Base-by-base conservation (phyloP, 2,888 invertebrate species). In the Athalia cordata region DNA sequence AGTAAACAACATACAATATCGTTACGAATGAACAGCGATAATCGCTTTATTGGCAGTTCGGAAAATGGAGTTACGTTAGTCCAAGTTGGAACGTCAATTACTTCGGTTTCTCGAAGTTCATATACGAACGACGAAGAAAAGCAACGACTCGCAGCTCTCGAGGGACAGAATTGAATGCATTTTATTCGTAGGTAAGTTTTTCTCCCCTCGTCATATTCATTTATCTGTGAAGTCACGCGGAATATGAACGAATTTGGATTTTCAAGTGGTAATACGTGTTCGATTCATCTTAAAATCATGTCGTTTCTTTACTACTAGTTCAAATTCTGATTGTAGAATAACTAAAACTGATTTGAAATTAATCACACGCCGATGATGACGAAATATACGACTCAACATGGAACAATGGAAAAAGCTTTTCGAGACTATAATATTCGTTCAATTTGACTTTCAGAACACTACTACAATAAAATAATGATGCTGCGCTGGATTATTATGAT, bases 401-500 rank as follows among this genome's bases (percentile, higher is more conserved):
- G 9, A 62, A 29, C 62, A 62, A 15, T 5, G 8, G 62, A 62
- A 62, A 4, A 9, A 62, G 15, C 13, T 62, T 2, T 62, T 62
- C 29, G 29, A 29, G 29, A 11, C 29, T 62, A 29, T 9, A 15
- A 29, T 9, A 5, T 29, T n/a, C 8, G 11, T 65, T 45, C 55
- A 8, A 43, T 57, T 9, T 7, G 50, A 67, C 55, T 70, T 45
- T 11, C 70, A 57, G 43, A 55, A n/a, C n/a, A 52, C 7, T 5
- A 29, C n/a, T 43, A n/a, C 43, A 55, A 29, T 29, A 29, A 57
- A 57, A 70, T 70, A 57, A 70, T 70, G 70, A 45, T 70, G 52
- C n/a, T 70, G 52, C n/a, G 1, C n/a, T 57, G 70, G 70, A 9
- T 70, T 45, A 52, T 70, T 7, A n/a, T 70, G 45, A 55, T 45